phyloP scores from a whole-genome alignment of 92 coral and sea anemone species.

The Blastomussa wellsi region DNA sequence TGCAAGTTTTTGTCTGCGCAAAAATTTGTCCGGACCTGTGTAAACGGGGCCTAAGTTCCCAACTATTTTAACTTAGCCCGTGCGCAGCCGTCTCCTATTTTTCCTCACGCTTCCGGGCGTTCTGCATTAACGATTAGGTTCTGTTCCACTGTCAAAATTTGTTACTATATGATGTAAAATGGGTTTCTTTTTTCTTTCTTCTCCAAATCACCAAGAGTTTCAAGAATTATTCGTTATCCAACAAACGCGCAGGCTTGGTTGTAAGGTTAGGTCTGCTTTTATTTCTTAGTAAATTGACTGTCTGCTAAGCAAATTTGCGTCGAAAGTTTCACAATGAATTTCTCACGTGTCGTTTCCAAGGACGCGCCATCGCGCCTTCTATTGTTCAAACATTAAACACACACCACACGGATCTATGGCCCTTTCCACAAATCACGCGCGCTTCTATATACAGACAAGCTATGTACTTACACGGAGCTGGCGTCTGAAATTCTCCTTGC shows the following conservation, averaged over 20 bases:
- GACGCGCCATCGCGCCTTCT: constrained; percentile 7
- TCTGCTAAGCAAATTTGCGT: neutral
- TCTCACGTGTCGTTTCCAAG: constrained; percentile 18
- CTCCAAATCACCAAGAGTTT: neutral
- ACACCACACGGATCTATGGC: neutral
- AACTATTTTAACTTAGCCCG: too few species aligned
- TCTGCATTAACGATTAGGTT: neutral
- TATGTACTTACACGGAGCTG: constrained; percentile 84
- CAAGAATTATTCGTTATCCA: neutral
- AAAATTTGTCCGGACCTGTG: too few species aligned
- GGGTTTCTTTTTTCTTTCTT: neutral
- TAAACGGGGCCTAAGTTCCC: too few species aligned
- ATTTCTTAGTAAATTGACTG: neutral
- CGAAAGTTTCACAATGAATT: neutral
- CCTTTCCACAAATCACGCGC: neutral
- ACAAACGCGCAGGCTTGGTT: neutral
- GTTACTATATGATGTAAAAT: neutral
- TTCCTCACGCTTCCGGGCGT: too few species aligned
- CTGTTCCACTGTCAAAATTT: neutral
- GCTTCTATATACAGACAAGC: neutral
- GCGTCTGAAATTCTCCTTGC: constrained; percentile 69
- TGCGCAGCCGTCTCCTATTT: too few species aligned
- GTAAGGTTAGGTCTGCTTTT: neutral
- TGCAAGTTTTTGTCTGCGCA: too few species aligned
- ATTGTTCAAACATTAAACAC: neutral